Percentiles rank a stretch among this genome's conserved stretches.
phyloP scores from a whole-genome alignment of 2,888 invertebrate genomes.

The Panopea generosa region DNA sequence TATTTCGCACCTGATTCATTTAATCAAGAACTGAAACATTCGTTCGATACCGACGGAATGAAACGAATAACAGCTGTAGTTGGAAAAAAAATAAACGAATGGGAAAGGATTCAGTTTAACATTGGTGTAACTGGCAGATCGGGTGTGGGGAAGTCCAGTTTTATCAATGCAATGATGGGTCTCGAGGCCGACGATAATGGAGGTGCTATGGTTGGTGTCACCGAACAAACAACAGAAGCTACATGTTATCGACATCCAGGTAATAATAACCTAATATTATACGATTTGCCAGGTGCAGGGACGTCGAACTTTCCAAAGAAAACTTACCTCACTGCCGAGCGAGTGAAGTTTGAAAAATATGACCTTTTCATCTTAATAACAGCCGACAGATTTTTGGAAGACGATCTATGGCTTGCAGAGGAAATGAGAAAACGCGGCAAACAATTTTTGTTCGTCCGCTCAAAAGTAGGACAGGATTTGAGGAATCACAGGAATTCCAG shows the following conservation, averaged over 20 bases:
- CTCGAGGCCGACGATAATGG: slow-evolving; percentile 14
- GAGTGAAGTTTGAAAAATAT: too few species aligned
- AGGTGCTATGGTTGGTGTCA: slow-evolving; percentile 37
- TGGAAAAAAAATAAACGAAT: too few species aligned
- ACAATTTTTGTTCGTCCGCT: slow-evolving; percentile 27
- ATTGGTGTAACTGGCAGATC: slow-evolving; percentile 30
- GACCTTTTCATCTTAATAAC: slow-evolving; percentile 22
- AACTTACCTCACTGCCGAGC: slow-evolving; percentile 10
- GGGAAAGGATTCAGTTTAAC: slow-evolving; percentile 19
- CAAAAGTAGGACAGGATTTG: slow-evolving; percentile 23
- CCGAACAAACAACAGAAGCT: slow-evolving; percentile 27
- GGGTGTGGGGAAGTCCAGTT: too few species aligned
- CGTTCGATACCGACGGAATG: too few species aligned
- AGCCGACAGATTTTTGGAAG: slow-evolving; percentile 17
- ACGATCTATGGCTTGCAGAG: slow-evolving; percentile 32
- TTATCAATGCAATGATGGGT: slow-evolving; percentile 31
- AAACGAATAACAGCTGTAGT: too few species aligned
- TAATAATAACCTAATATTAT: slow-evolving; percentile 28
- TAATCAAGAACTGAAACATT: too few species aligned
- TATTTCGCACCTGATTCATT: too few species aligned
- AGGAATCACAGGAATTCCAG: background rate
- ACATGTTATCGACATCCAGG: slow-evolving; percentile 29
- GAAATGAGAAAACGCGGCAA: slow-evolving; percentile 17
- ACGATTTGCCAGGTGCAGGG: slow-evolving; percentile 47
- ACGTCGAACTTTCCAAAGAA: slow-evolving; percentile 26